Evolutionary conservation across 2,888 invertebrate genomes (phyloP).

Genomic region (Agrilus biguttatus): DNA sequence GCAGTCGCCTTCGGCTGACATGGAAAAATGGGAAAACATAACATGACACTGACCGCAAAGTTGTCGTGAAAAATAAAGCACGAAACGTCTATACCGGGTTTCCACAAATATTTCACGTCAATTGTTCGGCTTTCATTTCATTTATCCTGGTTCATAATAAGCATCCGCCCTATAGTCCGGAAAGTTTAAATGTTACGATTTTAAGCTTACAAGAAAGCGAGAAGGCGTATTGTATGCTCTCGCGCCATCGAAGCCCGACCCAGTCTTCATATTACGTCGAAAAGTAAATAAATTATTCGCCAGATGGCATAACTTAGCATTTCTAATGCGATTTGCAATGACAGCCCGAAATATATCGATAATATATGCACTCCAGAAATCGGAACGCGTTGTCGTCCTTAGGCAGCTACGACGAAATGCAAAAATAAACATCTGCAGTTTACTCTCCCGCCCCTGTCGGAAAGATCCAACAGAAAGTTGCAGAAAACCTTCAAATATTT

Average conservation of each 20-base stretch:
- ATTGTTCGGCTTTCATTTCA: too few relatives aligned
- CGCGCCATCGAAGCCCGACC: slow-evolving; percentile 2
- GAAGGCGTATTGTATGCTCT: slow-evolving; percentile 13
- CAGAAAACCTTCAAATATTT: too few relatives aligned
- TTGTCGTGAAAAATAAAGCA: not conserved
- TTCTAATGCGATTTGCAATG: slow-evolving; percentile 30
- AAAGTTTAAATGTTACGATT: too few relatives aligned
- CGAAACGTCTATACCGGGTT: too few relatives aligned
- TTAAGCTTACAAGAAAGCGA: too few relatives aligned
- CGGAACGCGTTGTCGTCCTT: slow-evolving; percentile 5
- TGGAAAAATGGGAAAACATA: slow-evolving; percentile 30
- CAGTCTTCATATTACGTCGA: too few relatives aligned
- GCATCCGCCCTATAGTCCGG: too few relatives aligned
- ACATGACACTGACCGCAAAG: slow-evolving; percentile 29
- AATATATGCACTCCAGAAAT: slow-evolving; percentile 31
- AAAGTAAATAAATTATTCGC: slow-evolving; percentile 28
- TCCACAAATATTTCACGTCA: too few relatives aligned
- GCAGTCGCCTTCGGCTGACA: slow-evolving; percentile 30
- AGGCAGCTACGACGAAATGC: slow-evolving; percentile 20
- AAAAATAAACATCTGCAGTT: slow-evolving; percentile 19
- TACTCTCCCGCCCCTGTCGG: too few relatives aligned
- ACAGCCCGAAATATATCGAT: slow-evolving; percentile 32
- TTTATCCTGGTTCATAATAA: too few relatives aligned
- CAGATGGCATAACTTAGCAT: slow-evolving; percentile 36
- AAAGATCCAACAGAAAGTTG: too few relatives aligned